Base-by-base conservation (phyloP, 2,888 invertebrate genomes). In the Campoplex capitator region DNA sequence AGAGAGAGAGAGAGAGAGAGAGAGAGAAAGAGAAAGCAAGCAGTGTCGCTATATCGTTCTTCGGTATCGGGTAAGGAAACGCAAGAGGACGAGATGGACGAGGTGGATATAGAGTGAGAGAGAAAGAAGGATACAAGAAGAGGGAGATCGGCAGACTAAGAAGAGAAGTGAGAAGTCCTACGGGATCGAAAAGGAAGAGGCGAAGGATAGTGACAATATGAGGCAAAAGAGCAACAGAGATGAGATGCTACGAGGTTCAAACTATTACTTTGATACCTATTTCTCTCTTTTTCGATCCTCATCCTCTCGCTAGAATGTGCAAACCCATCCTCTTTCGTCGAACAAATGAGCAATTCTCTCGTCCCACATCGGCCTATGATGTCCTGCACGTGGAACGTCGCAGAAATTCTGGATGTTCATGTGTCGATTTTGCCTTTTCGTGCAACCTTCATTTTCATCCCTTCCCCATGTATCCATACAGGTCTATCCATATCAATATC, bases 321-420 rank as follows among this genome's bases (percentile, higher is more conserved):
- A 42, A 74, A 75, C 91, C 90, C 92, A 91, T 92, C 92, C 92
- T 75, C 82, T 92, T 91, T 90, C 91, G 89, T 88, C 92, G 93
- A 93, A 93, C 93, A 93, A 93, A 93, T 93, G 93, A 93, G 93
- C 93, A 93, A 93, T 93, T 93, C 93, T 92, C 93, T 91, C 93
- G 92, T 92, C 91, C 93, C 92, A 88, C 67, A 91, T 90, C 91
- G 92, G 92, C 92, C 92, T 92, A 92, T 93, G 93, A 93, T 93
- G 93, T 93, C 93, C 93, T 93, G 93, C 93, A 93, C 93, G 93
- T 90, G 89, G 90, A 88, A 92, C 91, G 90, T 88, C 88, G 89
- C 90, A 90, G 90, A 74, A 71, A 79, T 77, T 84, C 85, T 88
- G 91, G 91, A 90, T 91, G 92, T 90, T 91, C 91, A 91, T 92